A percentile compares a stretch with the other conserved stretches of the same genome.
Evolutionary conservation across 2,797 vertebrate species (phyloP).

Genomic region (Silurus lanzhouensis): DNA sequence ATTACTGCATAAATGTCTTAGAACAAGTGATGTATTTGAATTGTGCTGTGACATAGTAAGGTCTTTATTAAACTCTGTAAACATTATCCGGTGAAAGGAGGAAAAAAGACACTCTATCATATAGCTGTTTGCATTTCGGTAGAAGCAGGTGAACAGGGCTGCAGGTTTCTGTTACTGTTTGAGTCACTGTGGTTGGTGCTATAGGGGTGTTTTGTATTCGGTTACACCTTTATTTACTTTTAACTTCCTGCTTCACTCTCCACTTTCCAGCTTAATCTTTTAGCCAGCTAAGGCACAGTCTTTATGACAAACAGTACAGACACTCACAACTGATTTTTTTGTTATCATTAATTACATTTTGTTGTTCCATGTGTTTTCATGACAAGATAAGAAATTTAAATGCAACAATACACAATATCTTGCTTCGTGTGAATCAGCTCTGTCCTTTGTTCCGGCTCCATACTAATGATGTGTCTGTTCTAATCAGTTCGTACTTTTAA

Average conservation of each 20-base stretch:
- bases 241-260: constrained; percentile 29
- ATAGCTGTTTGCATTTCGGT: constrained; percentile 7
- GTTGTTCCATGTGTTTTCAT: background rate
- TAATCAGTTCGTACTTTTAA: background rate
- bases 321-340: background rate
- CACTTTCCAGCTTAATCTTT: constrained; percentile 13
- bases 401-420: background rate
- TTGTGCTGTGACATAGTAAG: background rate
- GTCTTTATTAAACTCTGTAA: background rate
- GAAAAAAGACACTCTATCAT: background rate
- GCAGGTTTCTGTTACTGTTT: constrained; percentile 5
- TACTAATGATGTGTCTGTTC: background rate
- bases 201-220: background rate
- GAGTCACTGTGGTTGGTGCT: constrained; percentile 24
- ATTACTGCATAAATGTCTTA: background rate
- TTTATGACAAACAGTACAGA: background rate
- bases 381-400: background rate
- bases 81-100: background rate
- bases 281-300: background rate
- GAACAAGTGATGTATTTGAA: background rate
- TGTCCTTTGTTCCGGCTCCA: background rate
- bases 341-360: constrained; percentile 8
- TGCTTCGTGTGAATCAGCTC: background rate
- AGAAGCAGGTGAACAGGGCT: background rate
- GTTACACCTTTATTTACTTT: constrained; percentile 47